Evolutionary conservation across 2,888 invertebrate genomes (phyloP).

Genomic region (Noctua comes): DNA sequence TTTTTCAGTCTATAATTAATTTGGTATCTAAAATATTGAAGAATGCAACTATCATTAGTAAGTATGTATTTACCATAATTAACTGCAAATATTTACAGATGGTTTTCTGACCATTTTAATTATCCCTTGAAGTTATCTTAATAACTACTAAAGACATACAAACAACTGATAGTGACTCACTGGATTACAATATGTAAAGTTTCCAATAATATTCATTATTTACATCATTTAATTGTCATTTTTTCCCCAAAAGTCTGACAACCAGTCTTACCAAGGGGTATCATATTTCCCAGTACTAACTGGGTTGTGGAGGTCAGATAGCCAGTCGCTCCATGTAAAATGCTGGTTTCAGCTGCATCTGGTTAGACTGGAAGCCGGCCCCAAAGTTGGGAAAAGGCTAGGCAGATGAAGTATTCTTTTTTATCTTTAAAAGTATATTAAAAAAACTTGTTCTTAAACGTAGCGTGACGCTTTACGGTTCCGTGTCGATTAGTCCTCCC

Average conservation of each 20-base stretch:
- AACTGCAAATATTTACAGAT: slow-evolving; percentile 52
- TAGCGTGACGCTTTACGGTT: too few relatives aligned
- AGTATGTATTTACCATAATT: slow-evolving; percentile 51
- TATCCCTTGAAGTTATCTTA: slow-evolving; percentile 46
- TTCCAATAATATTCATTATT: slow-evolving; percentile 45
- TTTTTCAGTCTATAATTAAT: not conserved
- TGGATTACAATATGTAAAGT: slow-evolving; percentile 50
- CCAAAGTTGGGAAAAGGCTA: too few relatives aligned
- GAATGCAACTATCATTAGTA: slow-evolving; percentile 22
- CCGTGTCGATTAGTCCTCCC: too few relatives aligned
- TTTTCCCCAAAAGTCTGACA: not conserved
- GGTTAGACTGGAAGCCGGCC: too few relatives aligned
- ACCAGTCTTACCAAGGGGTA: too few relatives aligned
- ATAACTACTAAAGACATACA: slow-evolving; percentile 45
- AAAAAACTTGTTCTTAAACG: too few relatives aligned
- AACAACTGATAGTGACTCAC: slow-evolving; percentile 54
- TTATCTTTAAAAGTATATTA: not conserved
- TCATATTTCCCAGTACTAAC: too few relatives aligned
- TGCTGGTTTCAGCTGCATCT: too few relatives aligned
- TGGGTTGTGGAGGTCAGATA: too few relatives aligned
- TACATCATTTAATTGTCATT: slow-evolving; percentile 17
- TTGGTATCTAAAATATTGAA: not conserved
- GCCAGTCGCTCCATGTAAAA: too few relatives aligned
- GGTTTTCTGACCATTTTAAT: slow-evolving; percentile 51
- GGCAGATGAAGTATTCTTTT: not conserved